A percentile compares a stretch with the other conserved stretches of the same genome.
Conservation (phyloP, 2,797 vertebrate species). For the Hephaestus fuliginosus region DNA sequence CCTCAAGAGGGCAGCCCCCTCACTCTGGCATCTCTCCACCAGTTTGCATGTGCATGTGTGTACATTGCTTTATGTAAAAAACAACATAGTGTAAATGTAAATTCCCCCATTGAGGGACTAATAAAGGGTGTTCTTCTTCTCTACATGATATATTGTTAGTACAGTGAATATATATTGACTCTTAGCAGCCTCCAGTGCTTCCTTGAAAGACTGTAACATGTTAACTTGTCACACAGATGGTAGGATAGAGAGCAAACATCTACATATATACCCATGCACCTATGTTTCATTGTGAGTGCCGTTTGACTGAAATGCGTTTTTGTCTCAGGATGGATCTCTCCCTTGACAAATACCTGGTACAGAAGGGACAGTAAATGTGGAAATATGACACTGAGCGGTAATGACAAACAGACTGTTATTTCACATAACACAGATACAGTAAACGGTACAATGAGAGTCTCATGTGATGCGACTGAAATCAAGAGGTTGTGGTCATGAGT, state of each 20-base stretch:
- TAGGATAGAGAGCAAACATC: background rate
- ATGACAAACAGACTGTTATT: conserved; percentile 30
- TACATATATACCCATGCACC: background rate
- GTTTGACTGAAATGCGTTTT: background rate
- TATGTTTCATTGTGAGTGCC: background rate
- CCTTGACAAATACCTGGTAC: background rate
- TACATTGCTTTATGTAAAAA: too few species aligned
- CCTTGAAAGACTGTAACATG: background rate
- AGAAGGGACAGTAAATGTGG: conserved; percentile 22
- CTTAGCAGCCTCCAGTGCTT: background rate
- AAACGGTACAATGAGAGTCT: conserved; percentile 42
- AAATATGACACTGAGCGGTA: background rate
- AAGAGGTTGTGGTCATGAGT: conserved; percentile 74
- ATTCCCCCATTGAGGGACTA: too few species aligned
- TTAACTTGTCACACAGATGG: background rate
- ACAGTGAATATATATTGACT: background rate
- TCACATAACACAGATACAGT: conserved; percentile 39
- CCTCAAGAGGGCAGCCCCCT: too few species aligned
- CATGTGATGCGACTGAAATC: conserved; percentile 51
- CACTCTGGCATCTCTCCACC: too few species aligned
- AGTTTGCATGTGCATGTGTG: too few species aligned
- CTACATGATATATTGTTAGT: background rate
- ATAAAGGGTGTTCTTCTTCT: too few species aligned
- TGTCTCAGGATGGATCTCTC: background rate
- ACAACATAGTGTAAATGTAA: too few species aligned